Percentiles rank a stretch among this genome's conserved stretches.
Evolutionary conservation across 1,140 invertebrate genomes (phyloP).

Genomic region (Eulimnadia texana): DNA sequence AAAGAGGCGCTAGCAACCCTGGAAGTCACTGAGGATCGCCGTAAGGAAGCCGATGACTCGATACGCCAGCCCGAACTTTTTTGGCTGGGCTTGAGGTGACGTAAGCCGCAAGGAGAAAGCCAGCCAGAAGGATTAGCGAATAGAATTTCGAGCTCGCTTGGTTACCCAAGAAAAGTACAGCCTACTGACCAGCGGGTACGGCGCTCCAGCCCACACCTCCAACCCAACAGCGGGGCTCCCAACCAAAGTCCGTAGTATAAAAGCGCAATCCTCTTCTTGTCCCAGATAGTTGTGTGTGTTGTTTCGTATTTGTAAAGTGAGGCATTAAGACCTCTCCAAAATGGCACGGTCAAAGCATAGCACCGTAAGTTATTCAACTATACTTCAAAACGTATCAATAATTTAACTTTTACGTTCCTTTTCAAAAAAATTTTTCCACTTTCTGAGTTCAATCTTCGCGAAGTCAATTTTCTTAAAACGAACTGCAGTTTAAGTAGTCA

Average conservation of each 20-base stretch:
- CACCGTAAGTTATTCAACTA: slow-evolving; percentile 8
- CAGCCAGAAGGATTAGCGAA: neutral
- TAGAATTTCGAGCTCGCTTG: neutral
- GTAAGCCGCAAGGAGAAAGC: neutral
- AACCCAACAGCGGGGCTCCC: neutral
- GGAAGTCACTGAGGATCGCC: neutral
- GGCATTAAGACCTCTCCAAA: slow-evolving; percentile 5
- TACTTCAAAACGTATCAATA: neutral
- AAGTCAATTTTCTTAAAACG: neutral
- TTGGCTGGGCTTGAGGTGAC: neutral
- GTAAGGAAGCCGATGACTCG: neutral
- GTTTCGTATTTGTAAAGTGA: slow-evolving; percentile 11
- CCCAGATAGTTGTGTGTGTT: slow-evolving; percentile 10
- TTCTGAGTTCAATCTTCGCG: neutral
- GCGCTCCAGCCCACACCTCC: too few relatives aligned
- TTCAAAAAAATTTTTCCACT: neutral
- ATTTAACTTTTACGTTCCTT: neutral
- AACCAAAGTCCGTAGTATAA: neutral
- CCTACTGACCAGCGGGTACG: neutral
- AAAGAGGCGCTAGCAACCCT: neutral
- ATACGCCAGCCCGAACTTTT: neutral
- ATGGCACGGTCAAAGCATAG: slow-evolving; percentile 12
- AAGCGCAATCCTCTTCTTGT: neutral
- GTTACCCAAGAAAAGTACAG: neutral
- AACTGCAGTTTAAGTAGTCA: neutral